Evolutionary conservation across 2,113 vertebrate genomes (phyloP).

Genomic region (Gasterosteus nipponicus): DNA sequence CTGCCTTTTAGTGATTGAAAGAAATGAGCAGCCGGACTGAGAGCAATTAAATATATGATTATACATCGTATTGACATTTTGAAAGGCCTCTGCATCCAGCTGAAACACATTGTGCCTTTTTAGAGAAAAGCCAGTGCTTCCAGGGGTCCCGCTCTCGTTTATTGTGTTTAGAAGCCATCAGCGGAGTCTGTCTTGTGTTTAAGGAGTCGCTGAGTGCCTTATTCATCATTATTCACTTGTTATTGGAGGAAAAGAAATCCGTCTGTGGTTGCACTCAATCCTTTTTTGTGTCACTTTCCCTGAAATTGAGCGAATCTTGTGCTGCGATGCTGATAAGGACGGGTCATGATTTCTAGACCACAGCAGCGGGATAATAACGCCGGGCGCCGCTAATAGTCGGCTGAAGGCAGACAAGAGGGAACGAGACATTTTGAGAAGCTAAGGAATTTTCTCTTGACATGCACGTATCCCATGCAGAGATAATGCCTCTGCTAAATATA

Average conservation of each 20-base stretch:
- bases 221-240: slow-evolving; percentile 34
- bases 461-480: slow-evolving; percentile 45
- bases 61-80: slow-evolving; percentile 60
- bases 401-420: slow-evolving; percentile 39
- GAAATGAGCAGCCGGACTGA: slow-evolving; percentile 25
- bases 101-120: slow-evolving; percentile 36
- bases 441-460: slow-evolving; percentile 60
- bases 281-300: neutral
- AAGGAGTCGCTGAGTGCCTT: slow-evolving; percentile 23
- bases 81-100: slow-evolving; percentile 44
- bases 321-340: slow-evolving; percentile 18
- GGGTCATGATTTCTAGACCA: slow-evolving; percentile 47
- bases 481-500: slow-evolving; percentile 66
- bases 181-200: slow-evolving; percentile 34
- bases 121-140: slow-evolving; percentile 29
- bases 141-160: slow-evolving; percentile 55
- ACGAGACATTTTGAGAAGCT: slow-evolving; percentile 56
- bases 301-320: slow-evolving; percentile 4
- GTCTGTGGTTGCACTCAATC: neutral
- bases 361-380: slow-evolving; percentile 39
- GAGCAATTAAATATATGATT: slow-evolving; percentile 58
- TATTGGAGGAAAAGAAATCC: slow-evolving; percentile 13
- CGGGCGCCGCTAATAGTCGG: slow-evolving; percentile 19
- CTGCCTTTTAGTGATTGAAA: slow-evolving; percentile 30
- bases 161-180: slow-evolving; percentile 22